phyloP scores from a whole-genome alignment of 2,113 vertebrate genomes.

The Bombycilla garrulus region DNA sequence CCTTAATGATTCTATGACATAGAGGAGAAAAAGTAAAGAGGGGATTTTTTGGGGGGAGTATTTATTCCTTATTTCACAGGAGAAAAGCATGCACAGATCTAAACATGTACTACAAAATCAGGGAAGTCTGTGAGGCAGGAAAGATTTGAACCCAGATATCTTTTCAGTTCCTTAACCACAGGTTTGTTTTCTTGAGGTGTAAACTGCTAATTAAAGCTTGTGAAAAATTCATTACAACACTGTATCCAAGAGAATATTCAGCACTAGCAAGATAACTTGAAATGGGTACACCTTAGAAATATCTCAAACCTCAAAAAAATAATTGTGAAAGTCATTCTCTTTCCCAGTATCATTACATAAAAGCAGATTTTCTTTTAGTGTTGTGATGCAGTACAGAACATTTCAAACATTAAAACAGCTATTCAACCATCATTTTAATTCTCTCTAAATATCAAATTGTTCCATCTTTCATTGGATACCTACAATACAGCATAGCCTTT shows the following conservation, averaged over 20 bases:
- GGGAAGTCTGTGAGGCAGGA: neutral
- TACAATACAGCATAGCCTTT: neutral
- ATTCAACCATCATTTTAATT: neutral
- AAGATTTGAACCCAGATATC: neutral
- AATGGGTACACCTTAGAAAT: neutral
- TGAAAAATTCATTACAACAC: neutral
- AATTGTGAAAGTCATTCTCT: neutral
- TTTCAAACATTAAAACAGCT: neutral
- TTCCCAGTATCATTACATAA: neutral
- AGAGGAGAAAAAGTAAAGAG: neutral
- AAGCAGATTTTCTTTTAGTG: neutral
- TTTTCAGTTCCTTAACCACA: neutral
- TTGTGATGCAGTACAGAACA: neutral
- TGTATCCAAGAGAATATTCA: neutral
- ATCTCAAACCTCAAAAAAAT: neutral
- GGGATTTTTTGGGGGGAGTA: neutral
- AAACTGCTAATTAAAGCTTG: neutral
- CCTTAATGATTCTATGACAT: fast-evolving
- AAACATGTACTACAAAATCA: neutral
- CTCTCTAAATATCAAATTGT: neutral
- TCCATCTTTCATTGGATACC: neutral
- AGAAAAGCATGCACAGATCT: neutral
- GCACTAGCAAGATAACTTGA: neutral
- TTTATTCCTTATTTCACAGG: neutral
- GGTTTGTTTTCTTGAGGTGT: neutral